Conservation (phyloP, 2,113 vertebrate genomes). For the Melanocharis versteri region DNA sequence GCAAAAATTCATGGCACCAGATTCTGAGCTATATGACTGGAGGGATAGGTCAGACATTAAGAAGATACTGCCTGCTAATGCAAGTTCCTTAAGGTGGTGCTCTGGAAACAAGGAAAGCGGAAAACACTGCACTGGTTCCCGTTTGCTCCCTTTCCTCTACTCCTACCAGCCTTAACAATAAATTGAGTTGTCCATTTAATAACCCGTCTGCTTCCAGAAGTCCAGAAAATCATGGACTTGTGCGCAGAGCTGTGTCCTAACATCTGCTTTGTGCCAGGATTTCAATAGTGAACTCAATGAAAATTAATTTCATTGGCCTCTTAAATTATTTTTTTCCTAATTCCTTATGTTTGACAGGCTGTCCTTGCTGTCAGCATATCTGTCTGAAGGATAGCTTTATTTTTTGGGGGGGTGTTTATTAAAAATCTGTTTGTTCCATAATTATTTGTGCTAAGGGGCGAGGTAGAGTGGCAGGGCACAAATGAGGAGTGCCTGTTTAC, state of each 20-base stretch:
- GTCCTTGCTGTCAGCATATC: not conserved
- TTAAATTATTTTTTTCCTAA: not conserved
- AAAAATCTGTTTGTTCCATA: not conserved
- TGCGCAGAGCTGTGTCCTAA: not conserved
- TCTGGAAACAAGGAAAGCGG: slow-evolving; percentile 62
- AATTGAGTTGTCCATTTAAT: not conserved
- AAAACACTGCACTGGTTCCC: not conserved
- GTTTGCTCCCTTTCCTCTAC: not conserved
- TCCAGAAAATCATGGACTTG: not conserved
- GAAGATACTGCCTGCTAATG: slow-evolving; percentile 77
- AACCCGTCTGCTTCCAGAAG: not conserved
- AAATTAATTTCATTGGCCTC: slow-evolving; percentile 13
- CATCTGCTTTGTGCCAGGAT: not conserved
- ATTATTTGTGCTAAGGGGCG: not conserved
- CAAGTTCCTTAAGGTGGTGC: slow-evolving; percentile 75
- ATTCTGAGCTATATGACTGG: slow-evolving; percentile 81
- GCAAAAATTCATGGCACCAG: slow-evolving; percentile 81
- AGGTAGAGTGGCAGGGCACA: not conserved
- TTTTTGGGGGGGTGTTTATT: not conserved
- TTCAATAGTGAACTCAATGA: not conserved
- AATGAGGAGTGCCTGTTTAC: not conserved
- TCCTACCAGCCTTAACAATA: not conserved
- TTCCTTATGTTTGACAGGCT: not conserved
- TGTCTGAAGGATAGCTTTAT: not conserved
- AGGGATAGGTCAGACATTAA: slow-evolving; percentile 82